phyloP scores from a whole-genome alignment of 92 coral and sea anemone species.

The Parazoanthus darwini region DNA sequence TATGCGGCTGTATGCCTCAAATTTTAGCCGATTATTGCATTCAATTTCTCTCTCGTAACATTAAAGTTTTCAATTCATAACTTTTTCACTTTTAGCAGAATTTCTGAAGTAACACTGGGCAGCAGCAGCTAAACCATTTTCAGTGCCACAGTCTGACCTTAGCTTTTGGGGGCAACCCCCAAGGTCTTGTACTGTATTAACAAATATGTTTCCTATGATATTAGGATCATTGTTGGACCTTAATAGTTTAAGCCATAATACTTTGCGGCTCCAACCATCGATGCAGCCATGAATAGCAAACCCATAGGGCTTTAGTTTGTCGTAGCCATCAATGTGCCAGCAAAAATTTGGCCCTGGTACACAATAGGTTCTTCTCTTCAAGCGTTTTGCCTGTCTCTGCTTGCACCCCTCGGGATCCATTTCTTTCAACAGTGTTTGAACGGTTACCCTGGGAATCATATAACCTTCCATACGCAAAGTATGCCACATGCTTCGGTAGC shows the following conservation, averaged over 20 bases:
- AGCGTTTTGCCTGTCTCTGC: constrained; percentile 52
- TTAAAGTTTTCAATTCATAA: no score
- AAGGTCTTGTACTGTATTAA: constrained; percentile 26
- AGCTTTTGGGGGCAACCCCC: constrained; percentile 36
- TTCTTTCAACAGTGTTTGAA: constrained; percentile 46
- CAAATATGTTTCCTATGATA: constrained; percentile 35
- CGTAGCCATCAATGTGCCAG: constrained; percentile 73
- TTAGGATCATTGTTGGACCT: constrained; percentile 25
- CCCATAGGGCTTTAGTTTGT: constrained; percentile 57
- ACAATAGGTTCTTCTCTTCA: constrained; percentile 46
- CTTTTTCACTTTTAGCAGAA: no score
- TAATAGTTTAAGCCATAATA: constrained; percentile 17
- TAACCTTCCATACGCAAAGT: constrained; percentile 42
- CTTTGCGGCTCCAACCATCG: constrained; percentile 30
- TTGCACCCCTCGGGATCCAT: constrained; percentile 54
- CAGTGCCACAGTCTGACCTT: constrained; percentile 24
- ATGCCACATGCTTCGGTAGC: constrained; percentile 52
- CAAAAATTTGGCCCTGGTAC: constrained; percentile 53
- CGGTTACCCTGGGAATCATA: constrained; percentile 47
- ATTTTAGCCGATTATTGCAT: no score
- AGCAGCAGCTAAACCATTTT: constrained; percentile 20
- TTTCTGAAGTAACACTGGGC: constrained; percentile 24
- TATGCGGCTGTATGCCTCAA: no score
- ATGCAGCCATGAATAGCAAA: constrained; percentile 36
- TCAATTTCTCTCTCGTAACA: no score